A percentile compares a stretch with the other conserved stretches of the same genome.
These are phyloP conservation scores for Beris morrisii DNA, from an alignment of 2,888 invertebrate species.

Conservation along the genomic window DNA sequence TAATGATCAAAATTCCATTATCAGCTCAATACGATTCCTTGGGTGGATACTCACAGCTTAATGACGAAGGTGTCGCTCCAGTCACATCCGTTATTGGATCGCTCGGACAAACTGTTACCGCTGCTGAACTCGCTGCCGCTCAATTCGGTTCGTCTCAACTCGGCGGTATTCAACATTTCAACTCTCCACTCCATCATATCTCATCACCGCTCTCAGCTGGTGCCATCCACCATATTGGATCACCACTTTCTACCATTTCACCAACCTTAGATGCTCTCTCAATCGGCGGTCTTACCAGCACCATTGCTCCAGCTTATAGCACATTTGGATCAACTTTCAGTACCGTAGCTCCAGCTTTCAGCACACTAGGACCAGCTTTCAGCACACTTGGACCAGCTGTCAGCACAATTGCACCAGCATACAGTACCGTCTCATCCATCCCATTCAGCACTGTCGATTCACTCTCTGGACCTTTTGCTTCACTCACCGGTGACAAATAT, in stretches of 20 bases:
- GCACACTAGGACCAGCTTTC: slow-evolving; percentile 10
- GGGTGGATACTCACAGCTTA: slow-evolving; percentile 35
- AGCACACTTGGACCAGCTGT: slow-evolving; percentile 16
- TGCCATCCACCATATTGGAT: slow-evolving; percentile 23
- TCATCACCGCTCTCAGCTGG: slow-evolving; percentile 9
- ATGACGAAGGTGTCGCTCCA: slow-evolving; percentile 35
- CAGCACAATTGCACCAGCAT: slow-evolving; percentile 22
- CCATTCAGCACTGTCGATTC: too few relatives aligned
- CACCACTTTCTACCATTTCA: slow-evolving; percentile 20
- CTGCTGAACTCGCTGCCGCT: slow-evolving; percentile 42
- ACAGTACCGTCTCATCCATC: too few relatives aligned
- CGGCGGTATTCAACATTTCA: slow-evolving; percentile 33
- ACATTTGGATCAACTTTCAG: not conserved
- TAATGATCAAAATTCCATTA: slow-evolving; percentile 1
- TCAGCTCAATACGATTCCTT: slow-evolving; percentile 38
- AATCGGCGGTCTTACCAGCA: slow-evolving; percentile 5
- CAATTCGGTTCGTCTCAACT: slow-evolving; percentile 46
- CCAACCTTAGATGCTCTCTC: slow-evolving; percentile 9
- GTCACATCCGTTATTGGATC: slow-evolving; percentile 36
- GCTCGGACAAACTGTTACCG: slow-evolving; percentile 32
- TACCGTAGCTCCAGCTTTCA: slow-evolving; percentile 8
- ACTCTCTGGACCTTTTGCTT: not conserved
- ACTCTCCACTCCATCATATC: too few relatives aligned
- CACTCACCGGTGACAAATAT: slow-evolving; percentile 8
- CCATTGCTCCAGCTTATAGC: slow-evolving; percentile 3